These are phyloP conservation scores for Drosophila auraria DNA, from an alignment of 1,140 invertebrate species.

Conservation along the genomic window DNA sequence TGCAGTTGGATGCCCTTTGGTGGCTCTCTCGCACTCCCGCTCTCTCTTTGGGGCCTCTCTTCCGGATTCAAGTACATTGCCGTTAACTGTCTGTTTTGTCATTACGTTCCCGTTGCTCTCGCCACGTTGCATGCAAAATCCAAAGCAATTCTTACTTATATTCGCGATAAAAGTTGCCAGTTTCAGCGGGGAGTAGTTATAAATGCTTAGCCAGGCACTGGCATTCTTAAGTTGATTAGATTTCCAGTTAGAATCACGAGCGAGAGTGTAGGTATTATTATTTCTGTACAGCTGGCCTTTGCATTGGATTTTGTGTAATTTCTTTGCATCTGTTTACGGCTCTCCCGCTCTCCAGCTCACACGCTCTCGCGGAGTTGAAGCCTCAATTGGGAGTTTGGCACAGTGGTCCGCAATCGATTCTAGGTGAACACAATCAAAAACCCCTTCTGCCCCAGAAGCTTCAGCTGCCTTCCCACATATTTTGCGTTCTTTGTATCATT, in stretches of 20 bases:
- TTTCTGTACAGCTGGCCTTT: slow-evolving; percentile 46
- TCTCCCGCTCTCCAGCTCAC: slow-evolving; percentile 6
- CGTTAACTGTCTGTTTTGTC: slow-evolving; percentile 75
- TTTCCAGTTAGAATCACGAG: slow-evolving; percentile 35
- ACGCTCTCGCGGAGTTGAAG: slow-evolving; percentile 34
- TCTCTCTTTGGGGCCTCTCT: slow-evolving; percentile 26
- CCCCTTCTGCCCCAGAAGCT: background rate
- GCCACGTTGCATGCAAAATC: slow-evolving; percentile 68
- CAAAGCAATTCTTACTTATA: slow-evolving; percentile 68
- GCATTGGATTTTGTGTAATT: slow-evolving; percentile 57
- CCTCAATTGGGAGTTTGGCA: slow-evolving; percentile 34
- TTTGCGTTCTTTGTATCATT: slow-evolving; percentile 21
- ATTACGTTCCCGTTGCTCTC: slow-evolving; percentile 66
- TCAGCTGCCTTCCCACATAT: slow-evolving; percentile 36
- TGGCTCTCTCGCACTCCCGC: slow-evolving; percentile 39
- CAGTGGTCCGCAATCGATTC: slow-evolving; percentile 45
- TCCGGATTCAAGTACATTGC: slow-evolving; percentile 49
- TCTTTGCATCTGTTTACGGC: slow-evolving; percentile 63
- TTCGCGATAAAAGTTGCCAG: slow-evolving; percentile 64
- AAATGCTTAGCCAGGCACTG: slow-evolving; percentile 24
- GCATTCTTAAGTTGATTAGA: slow-evolving; percentile 59
- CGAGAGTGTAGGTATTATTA: slow-evolving; percentile 21
- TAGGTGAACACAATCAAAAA: background rate
- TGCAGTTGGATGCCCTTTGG: slow-evolving; percentile 64
- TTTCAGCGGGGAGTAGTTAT: slow-evolving; percentile 18